A percentile compares a stretch with the other conserved stretches of the same genome.
These are phyloP conservation scores for Caerostris extrusa DNA, from an alignment of 1,140 invertebrate species.

Conservation along the genomic window DNA sequence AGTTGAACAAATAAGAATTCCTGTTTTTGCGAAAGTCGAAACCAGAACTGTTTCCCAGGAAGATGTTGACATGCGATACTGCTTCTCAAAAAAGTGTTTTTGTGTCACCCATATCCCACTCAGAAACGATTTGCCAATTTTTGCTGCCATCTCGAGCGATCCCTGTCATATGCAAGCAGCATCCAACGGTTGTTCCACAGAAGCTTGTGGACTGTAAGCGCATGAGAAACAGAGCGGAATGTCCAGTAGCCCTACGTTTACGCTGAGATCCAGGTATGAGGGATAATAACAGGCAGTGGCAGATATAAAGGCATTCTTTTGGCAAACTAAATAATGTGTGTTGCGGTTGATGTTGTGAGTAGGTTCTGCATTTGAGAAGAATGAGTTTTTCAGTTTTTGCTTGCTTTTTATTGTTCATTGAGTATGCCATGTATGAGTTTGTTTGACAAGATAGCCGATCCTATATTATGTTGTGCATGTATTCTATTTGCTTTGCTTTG, in stretches of 20 bases:
- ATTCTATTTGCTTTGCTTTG: too few species aligned
- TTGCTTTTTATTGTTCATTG: too few species aligned
- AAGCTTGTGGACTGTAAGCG: background rate
- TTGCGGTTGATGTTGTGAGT: too few species aligned
- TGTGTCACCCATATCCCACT: background rate
- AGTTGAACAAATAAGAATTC: background rate
- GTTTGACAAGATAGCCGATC: too few species aligned
- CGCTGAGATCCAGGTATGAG: background rate
- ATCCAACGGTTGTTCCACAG: slow-evolving; percentile 22
- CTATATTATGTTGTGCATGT: too few species aligned
- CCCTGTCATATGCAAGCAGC: background rate
- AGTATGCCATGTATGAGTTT: too few species aligned
- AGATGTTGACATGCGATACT: slow-evolving; percentile 1
- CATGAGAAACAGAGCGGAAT: background rate
- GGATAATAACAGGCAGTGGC: background rate
- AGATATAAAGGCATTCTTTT: background rate
- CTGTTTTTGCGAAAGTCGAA: background rate
- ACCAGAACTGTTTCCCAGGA: background rate
- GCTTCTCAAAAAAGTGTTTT: background rate
- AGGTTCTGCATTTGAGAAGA: too few species aligned
- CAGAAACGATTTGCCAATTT: background rate
- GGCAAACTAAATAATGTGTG: background rate
- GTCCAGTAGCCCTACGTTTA: background rate
- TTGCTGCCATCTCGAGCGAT: background rate
- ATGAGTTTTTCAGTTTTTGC: too few species aligned